These are phyloP conservation scores for Gryon sp. DNA, from an alignment of 1,140 invertebrate genomes.

Conservation along the genomic window DNA sequence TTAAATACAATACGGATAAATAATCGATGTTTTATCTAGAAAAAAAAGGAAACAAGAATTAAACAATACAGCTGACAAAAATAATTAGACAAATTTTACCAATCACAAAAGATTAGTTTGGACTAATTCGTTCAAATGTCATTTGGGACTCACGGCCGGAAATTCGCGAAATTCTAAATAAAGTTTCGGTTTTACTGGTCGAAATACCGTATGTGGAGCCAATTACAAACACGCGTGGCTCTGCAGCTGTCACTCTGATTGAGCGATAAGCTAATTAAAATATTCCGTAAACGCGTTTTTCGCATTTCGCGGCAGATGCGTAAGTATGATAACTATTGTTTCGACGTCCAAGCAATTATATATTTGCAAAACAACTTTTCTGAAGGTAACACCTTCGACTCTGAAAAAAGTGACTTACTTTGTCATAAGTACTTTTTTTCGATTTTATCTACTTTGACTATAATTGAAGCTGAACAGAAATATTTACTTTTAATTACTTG, in stretches of 20 bases:
- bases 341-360: conserved; percentile 48
- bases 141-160: conserved; percentile 52
- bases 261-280: conserved; percentile 79
- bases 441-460: conserved; percentile 28
- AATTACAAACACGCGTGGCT: conserved; percentile 77
- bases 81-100: conserved; percentile 35
- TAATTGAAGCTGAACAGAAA: too few species aligned
- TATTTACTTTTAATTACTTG: too few species aligned
- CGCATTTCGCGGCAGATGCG: conserved; percentile 70
- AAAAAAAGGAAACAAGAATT: too few species aligned
- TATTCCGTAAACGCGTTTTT: conserved; percentile 74
- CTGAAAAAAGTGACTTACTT: conserved; percentile 48
- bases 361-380: conserved; percentile 50
- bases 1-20: too few species aligned
- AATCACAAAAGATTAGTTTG: conserved; percentile 14
- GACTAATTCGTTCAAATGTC: conserved; percentile 24
- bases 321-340: conserved; percentile 66
- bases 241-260: conserved; percentile 76
- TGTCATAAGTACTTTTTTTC: conserved; percentile 20
- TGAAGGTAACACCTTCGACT: conserved; percentile 42
- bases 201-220: conserved; percentile 57
- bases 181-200: conserved; percentile 52
- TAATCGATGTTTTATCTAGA: too few species aligned
- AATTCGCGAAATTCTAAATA: conserved; percentile 62
- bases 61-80: conserved; percentile 15